Conservation (phyloP, 2,113 vertebrate genomes). For the Micromys minutus region DNA sequence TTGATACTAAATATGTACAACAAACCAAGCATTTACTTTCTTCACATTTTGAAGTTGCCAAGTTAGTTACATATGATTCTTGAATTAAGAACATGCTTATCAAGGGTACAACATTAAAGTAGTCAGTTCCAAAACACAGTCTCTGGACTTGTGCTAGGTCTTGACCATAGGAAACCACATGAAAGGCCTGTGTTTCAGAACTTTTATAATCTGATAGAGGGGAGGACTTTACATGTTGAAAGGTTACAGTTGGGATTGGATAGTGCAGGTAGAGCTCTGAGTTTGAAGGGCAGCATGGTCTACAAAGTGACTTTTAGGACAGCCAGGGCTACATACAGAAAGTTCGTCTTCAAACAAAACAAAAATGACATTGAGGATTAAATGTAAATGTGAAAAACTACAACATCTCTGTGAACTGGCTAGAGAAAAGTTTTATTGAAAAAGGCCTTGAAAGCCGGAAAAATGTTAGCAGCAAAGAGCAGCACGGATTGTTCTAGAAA, state of each 20-base stretch:
- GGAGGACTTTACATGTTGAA: conserved; percentile 20
- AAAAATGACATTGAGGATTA: neutral
- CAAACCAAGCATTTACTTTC: neutral
- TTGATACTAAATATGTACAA: neutral
- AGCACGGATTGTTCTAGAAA: neutral
- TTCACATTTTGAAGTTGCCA: neutral
- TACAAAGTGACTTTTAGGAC: neutral
- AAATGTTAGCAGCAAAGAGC: neutral
- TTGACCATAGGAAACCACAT: neutral
- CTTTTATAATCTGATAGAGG: neutral
- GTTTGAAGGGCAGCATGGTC: neutral
- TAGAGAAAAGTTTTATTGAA: neutral
- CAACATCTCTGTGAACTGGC: neutral
- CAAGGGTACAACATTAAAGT: neutral
- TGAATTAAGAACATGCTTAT: neutral
- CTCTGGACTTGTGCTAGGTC: neutral
- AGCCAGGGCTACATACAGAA: neutral
- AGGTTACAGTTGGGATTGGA: neutral
- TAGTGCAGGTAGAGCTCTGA: neutral
- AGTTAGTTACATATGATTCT: neutral
- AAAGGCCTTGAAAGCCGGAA: neutral
- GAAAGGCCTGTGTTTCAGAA: neutral
- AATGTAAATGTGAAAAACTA: neutral
- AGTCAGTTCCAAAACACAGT: neutral
- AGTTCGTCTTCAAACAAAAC: neutral